Evolutionary conservation across 2,888 invertebrate genomes (phyloP).

Genomic region (Drosophila anomelani): DNA sequence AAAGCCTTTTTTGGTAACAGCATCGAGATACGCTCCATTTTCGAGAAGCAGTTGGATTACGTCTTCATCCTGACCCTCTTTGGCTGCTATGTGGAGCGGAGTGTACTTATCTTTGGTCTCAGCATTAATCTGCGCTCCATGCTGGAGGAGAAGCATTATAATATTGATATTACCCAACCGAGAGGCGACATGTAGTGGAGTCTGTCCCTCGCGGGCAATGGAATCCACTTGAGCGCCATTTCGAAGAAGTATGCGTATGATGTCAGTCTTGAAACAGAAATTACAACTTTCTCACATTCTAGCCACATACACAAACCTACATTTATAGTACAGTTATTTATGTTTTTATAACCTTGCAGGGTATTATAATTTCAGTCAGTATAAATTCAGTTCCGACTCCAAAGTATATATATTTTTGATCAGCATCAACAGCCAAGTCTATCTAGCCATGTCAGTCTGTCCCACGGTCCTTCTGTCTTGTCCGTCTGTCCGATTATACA

Average conservation of each 20-base stretch:
- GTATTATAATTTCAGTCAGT: no score
- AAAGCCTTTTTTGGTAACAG: slow-evolving; percentile 98
- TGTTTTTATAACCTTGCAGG: no score
- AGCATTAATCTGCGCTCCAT: slow-evolving; percentile 95
- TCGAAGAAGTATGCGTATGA: slow-evolving; percentile 96
- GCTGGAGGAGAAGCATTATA: slow-evolving; percentile 96
- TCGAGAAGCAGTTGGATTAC: slow-evolving; percentile 96
- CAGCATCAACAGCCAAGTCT: no score
- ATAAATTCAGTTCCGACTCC: no score
- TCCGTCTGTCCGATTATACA: no score
- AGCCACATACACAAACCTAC: background rate
- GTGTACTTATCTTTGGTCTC: slow-evolving; percentile 98
- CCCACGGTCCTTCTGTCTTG: no score
- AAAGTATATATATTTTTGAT: no score
- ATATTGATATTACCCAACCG: slow-evolving; percentile 97
- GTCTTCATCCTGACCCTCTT: slow-evolving; percentile 97
- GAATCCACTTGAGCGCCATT: slow-evolving; percentile 94
- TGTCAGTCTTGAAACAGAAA: slow-evolving; percentile 90
- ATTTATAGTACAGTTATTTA: background rate
- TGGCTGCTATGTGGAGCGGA: slow-evolving; percentile 98
- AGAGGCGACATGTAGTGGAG: slow-evolving; percentile 98
- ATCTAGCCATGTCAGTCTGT: no score
- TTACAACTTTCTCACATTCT: background rate
- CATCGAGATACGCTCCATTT: slow-evolving; percentile 94
- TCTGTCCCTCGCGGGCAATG: slow-evolving; percentile 94